Conservation (phyloP, 2,888 invertebrate genomes). For the Aplocera efformata region DNA sequence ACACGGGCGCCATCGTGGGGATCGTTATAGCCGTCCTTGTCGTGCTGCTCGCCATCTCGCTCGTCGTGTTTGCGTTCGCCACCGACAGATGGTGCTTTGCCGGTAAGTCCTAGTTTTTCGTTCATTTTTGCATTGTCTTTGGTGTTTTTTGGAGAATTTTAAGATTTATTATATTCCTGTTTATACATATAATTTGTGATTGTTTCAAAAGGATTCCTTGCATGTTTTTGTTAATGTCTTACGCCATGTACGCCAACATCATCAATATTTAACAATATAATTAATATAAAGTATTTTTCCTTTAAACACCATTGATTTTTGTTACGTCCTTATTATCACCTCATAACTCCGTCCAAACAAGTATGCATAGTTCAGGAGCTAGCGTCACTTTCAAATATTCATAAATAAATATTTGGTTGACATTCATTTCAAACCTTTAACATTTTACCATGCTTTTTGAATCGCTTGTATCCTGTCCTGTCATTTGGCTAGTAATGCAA, state of each 20-base stretch:
- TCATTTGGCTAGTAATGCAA: constrained; percentile 48
- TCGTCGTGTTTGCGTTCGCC: constrained; percentile 87
- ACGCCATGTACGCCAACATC: too few relatives aligned
- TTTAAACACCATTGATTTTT: constrained; percentile 1
- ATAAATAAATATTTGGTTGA: not conserved
- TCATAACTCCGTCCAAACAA: not conserved
- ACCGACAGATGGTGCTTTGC: constrained; percentile 93
- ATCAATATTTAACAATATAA: too few relatives aligned
- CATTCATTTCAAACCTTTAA: not conserved
- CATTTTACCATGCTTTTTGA: constrained; percentile 38
- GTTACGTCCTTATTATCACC: not conserved
- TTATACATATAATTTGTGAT: too few relatives aligned
- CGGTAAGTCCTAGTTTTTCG: constrained; percentile 81
- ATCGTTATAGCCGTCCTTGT: constrained; percentile 86
- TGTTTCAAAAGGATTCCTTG: constrained; percentile 3
- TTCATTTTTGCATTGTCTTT: not conserved
- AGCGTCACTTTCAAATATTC: too few relatives aligned
- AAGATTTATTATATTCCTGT: too few relatives aligned
- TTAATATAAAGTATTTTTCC: too few relatives aligned
- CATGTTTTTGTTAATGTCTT: too few relatives aligned
- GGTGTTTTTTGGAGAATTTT: constrained; percentile 9
- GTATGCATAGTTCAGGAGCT: constrained; percentile 14
- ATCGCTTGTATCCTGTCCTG: constrained; percentile 35
- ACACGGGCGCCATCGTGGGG: constrained; percentile 88
- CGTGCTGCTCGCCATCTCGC: constrained; percentile 81